Percentiles rank a stretch among this genome's conserved stretches.
phyloP scores from a whole-genome alignment of 2,797 vertebrate species.

The Sandelia bainsii region DNA sequence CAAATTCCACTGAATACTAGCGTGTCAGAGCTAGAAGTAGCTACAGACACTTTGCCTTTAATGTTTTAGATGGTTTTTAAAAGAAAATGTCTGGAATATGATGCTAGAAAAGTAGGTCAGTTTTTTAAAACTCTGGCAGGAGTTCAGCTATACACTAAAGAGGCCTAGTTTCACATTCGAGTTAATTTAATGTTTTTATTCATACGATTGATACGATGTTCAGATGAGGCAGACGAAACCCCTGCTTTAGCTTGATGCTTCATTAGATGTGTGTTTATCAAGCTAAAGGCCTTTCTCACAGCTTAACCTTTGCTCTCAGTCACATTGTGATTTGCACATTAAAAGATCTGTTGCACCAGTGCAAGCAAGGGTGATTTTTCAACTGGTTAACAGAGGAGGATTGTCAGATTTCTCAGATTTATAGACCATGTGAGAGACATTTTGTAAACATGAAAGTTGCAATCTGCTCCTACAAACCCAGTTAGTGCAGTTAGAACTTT shows the following conservation, averaged over 20 bases:
- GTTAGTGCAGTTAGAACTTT: neutral
- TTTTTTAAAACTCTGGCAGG: neutral
- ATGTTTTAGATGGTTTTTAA: conserved; percentile 23
- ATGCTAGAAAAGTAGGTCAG: neutral
- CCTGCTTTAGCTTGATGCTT: neutral
- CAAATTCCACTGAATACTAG: conserved; percentile 56
- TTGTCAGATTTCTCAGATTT: neutral
- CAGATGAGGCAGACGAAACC: conserved; percentile 3
- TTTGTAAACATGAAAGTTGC: neutral
- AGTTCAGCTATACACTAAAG: neutral
- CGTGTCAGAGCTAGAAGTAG: conserved; percentile 5
- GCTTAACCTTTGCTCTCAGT: neutral
- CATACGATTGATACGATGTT: neutral
- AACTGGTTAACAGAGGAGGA: neutral
- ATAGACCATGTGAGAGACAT: neutral
- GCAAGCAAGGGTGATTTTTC: neutral
- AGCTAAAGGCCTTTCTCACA: neutral
- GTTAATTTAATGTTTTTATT: neutral
- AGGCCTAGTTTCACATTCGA: conserved; percentile 1
- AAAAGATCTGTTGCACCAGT: conserved; percentile 5
- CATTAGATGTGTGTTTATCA: neutral
- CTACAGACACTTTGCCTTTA: conserved; percentile 18
- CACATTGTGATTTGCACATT: neutral
- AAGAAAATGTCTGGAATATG: conserved; percentile 17
- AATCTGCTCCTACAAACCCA: neutral